Conservation (phyloP, 2,113 vertebrate genomes). For the Falco punctatus region DNA sequence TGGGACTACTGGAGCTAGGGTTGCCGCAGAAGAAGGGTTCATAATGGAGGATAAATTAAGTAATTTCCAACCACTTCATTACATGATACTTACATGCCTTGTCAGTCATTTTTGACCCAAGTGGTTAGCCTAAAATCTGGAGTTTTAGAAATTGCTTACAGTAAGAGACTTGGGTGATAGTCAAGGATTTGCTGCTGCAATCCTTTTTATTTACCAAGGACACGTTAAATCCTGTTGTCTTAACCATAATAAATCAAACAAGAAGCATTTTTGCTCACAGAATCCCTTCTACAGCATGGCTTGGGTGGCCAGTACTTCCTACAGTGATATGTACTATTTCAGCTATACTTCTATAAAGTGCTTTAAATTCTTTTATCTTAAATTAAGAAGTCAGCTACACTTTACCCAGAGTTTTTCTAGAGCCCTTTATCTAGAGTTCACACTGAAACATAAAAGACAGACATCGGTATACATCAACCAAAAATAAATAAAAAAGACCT, state of each 20-base stretch:
- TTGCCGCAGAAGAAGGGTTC: not conserved
- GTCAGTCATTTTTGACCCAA: constrained; percentile 2
- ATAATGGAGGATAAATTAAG: constrained; percentile 51
- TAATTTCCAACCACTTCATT: constrained; percentile 54
- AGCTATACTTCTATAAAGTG: not conserved
- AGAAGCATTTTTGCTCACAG: not conserved
- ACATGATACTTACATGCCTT: not conserved
- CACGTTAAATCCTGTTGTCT: not conserved
- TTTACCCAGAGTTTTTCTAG: not conserved
- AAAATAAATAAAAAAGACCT: not conserved
- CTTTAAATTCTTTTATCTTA: not conserved
- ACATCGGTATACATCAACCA: fast-evolving
- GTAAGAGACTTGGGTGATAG: not conserved
- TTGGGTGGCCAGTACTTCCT: not conserved
- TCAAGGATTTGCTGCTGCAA: not conserved
- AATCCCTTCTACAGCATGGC: not conserved
- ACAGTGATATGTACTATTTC: not conserved
- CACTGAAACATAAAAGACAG: not conserved
- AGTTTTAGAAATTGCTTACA: not conserved
- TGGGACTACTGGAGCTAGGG: not conserved
- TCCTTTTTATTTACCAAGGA: not conserved
- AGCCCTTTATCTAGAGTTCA: not conserved
- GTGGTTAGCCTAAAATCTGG: not conserved
- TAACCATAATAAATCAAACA: not conserved
- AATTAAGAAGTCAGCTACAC: not conserved